Conservation (phyloP, 2,113 vertebrate genomes). For the Cygnus atratus region DNA sequence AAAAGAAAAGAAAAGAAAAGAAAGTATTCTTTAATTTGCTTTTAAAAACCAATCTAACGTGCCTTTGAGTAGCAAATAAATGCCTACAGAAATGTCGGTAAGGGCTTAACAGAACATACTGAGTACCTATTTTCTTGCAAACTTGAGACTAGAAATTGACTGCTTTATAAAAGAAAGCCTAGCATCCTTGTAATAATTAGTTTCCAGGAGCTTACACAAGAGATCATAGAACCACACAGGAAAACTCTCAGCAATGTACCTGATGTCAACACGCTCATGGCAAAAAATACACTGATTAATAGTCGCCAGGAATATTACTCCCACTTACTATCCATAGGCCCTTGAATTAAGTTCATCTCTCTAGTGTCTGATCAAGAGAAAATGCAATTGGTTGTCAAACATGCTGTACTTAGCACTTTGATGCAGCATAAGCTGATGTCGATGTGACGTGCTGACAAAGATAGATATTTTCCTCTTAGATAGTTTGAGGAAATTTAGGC, state of each 20-base stretch:
- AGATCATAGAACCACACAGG: not conserved
- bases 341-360: not conserved
- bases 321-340: not conserved
- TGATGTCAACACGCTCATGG: accelerated
- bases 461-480: not conserved
- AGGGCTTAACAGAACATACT: not conserved
- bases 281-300: not conserved
- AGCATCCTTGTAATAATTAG: not conserved
- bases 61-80: not conserved
- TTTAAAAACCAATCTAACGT: not conserved
- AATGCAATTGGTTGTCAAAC: not conserved
- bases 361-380: not conserved
- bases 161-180: not conserved
- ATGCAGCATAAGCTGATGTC: not conserved
- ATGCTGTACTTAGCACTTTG: not conserved
- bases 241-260: not conserved
- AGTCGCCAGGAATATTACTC: not conserved
- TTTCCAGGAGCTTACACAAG: not conserved
- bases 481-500: not conserved
- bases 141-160: not conserved
- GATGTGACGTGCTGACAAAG: not conserved
- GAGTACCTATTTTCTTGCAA: not conserved
- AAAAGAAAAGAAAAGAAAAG: too few species aligned
- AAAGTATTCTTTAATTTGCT: not conserved
- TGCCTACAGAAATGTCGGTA: not conserved